These are phyloP conservation scores for Orthonyx spaldingii DNA, from an alignment of 2,113 vertebrate species.

Conservation along the genomic window DNA sequence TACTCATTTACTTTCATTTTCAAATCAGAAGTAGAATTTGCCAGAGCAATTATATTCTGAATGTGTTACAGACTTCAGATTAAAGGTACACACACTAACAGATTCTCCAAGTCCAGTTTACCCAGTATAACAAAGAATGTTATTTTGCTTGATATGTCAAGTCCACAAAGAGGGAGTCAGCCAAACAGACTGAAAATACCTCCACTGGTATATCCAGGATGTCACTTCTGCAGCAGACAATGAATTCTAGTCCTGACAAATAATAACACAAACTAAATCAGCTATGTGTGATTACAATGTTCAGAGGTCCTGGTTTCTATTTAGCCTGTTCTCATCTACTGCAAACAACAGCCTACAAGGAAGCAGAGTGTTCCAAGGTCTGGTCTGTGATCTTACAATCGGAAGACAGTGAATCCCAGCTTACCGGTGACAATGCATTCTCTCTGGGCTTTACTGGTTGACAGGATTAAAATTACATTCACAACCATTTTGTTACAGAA, in stretches of 20 bases:
- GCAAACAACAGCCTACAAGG: not conserved
- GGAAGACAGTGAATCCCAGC: not conserved
- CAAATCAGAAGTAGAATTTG: not conserved
- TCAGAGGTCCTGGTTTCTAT: not conserved
- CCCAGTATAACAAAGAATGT: not conserved
- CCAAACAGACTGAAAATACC: not conserved
- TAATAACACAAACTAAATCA: not conserved
- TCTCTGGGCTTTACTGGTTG: not conserved
- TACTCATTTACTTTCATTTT: not conserved
- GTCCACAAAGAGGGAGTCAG: not conserved
- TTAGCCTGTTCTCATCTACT: not conserved
- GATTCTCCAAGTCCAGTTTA: not conserved
- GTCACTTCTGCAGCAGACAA: not conserved
- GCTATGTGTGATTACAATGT: not conserved
- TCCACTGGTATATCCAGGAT: not conserved
- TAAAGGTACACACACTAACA: not conserved
- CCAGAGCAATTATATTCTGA: not conserved
- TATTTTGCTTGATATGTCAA: not conserved
- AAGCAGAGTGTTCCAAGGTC: slow-evolving; percentile 29
- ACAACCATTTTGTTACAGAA: not conserved
- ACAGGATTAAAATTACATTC: not conserved
- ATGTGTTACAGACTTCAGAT: not conserved
- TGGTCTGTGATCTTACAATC: not conserved
- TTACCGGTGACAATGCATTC: not conserved
- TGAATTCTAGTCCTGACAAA: not conserved